Evolutionary conservation across 2,113 vertebrate species (phyloP).

Genomic region (Theristicus caerulescens): DNA sequence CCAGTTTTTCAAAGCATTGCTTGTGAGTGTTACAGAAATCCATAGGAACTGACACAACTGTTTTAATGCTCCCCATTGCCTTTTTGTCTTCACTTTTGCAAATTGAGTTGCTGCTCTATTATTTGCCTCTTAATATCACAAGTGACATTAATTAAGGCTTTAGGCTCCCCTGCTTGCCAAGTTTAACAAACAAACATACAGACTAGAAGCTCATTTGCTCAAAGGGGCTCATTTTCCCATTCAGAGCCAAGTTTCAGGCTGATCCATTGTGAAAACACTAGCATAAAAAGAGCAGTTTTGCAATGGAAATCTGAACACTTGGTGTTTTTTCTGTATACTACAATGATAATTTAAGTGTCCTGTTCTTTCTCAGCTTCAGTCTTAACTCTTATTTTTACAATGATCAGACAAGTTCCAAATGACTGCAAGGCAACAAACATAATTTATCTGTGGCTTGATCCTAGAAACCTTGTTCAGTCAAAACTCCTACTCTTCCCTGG

Average conservation of each 20-base stretch:
- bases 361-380: not conserved
- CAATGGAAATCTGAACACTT: not conserved
- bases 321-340: not conserved
- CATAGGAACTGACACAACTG: not conserved
- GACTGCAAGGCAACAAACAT: not conserved
- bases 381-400: not conserved
- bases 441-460: conserved; percentile 1
- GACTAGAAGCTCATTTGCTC: not conserved
- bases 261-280: not conserved
- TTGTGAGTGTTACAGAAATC: not conserved
- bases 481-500: not conserved
- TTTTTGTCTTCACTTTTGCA: not conserved
- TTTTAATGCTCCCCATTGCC: not conserved
- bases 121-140: conserved; percentile 17
- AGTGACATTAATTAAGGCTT: conserved; percentile 23
- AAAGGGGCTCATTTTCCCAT: not conserved
- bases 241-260: conserved; percentile 17
- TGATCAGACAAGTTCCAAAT: not conserved
- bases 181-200: not conserved
- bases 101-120: conserved; percentile 9
- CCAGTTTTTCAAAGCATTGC: not conserved
- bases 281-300: not conserved
- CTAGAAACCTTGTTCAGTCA: not conserved
- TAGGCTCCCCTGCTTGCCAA: not conserved
- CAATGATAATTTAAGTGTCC: not conserved